A percentile compares a stretch with the other conserved stretches of the same genome.
Evolutionary conservation across 2,888 invertebrate species (phyloP).

Genomic region (Callimorpha dominula): DNA sequence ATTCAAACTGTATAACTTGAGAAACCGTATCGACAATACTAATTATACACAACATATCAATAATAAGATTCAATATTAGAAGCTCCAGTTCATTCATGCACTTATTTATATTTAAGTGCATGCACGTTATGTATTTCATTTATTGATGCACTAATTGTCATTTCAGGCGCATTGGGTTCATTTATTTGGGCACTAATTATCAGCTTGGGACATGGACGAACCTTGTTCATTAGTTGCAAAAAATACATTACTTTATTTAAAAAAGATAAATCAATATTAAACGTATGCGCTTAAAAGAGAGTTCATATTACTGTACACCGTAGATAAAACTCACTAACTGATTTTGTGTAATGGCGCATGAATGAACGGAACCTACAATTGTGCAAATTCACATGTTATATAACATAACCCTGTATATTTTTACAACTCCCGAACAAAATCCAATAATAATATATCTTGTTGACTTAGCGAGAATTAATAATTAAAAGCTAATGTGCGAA

Average conservation of each 20-base stretch:
- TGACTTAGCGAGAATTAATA: constrained; percentile 55
- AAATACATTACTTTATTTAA: too few relatives aligned
- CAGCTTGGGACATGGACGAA: not conserved
- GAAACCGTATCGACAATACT: constrained; percentile 44
- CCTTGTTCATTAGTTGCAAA: not conserved
- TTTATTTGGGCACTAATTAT: not conserved
- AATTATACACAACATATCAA: constrained; percentile 44
- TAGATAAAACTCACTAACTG: not conserved
- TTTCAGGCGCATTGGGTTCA: too few relatives aligned
- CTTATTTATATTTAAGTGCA: constrained; percentile 2
- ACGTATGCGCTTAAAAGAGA: not conserved
- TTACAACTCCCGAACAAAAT: constrained; percentile 41
- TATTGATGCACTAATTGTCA: not conserved
- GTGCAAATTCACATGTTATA: constrained; percentile 41
- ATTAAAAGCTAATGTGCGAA: constrained; percentile 55
- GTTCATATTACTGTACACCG: not conserved
- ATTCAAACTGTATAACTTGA: constrained; percentile 52
- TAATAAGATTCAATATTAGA: constrained; percentile 39
- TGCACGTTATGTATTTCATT: not conserved
- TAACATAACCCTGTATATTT: constrained; percentile 65
- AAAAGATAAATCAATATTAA: too few relatives aligned
- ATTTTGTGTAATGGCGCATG: constrained; percentile 1
- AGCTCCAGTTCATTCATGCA: constrained; percentile 16
- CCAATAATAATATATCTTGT: constrained; percentile 37
- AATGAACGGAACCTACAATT: constrained; percentile 27